A percentile compares a stretch with the other conserved stretches of the same genome.
These are phyloP conservation scores for Gavialis gangeticus DNA, from an alignment of 2,113 vertebrate genomes.

Conservation along the genomic window DNA sequence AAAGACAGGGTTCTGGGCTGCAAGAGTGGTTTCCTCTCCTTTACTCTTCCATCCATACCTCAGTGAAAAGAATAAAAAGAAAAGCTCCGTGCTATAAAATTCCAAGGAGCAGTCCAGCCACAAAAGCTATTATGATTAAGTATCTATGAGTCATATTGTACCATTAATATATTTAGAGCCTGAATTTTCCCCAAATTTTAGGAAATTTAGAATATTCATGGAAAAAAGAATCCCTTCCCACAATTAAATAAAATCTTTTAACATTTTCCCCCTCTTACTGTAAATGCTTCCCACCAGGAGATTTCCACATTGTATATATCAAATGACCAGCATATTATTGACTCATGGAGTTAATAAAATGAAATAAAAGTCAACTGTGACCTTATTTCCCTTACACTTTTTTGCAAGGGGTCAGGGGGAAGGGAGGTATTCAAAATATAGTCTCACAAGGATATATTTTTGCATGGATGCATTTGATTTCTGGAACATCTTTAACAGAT, in stretches of 20 bases:
- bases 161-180: background rate
- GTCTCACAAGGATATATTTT: conserved; percentile 54
- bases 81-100: background rate
- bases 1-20: background rate
- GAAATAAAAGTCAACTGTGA: background rate
- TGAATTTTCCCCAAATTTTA: background rate
- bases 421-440: conserved; percentile 43
- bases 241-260: background rate
- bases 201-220: background rate
- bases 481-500: conserved; percentile 25
- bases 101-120: background rate
- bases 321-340: background rate
- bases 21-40: background rate
- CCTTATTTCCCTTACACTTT: background rate
- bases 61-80: background rate
- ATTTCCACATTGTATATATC: background rate
- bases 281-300: background rate
- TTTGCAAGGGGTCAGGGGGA: conserved; percentile 3
- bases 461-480: conserved; percentile 40
- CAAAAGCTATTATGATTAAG: background rate
- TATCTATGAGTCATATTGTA: background rate
- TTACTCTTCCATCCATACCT: background rate
- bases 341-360: background rate
- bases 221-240: background rate
- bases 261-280: background rate